These are phyloP conservation scores for Nerophis ophidion DNA, from an alignment of 2,113 vertebrate species.

Conservation along the genomic window DNA sequence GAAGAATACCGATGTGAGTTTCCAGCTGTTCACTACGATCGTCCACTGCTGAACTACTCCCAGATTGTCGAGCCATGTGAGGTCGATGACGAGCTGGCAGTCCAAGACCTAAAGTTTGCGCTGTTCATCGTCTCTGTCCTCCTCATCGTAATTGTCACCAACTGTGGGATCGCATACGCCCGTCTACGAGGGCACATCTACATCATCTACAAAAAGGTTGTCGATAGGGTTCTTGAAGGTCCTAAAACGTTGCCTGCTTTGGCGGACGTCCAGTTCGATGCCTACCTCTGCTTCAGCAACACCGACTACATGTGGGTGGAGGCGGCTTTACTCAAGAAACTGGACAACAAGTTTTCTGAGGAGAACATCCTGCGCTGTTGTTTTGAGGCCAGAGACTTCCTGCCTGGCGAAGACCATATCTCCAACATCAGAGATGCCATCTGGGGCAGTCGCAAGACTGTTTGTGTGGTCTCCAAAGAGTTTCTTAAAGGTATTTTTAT, in stretches of 20 bases:
- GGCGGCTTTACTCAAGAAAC: constrained; percentile 71
- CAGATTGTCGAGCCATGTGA: constrained; percentile 44
- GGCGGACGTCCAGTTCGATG: constrained; percentile 68
- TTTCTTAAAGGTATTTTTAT: constrained; percentile 73
- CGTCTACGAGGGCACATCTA: constrained; percentile 73
- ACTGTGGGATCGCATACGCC: constrained; percentile 43
- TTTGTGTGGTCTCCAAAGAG: constrained; percentile 82
- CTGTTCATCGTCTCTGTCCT: constrained; percentile 63
- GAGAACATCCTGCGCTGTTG: constrained; percentile 78
- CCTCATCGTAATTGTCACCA: constrained; percentile 31
- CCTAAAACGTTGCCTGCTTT: constrained; percentile 1
- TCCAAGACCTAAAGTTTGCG: constrained; percentile 57
- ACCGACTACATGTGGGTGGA: constrained; percentile 85
- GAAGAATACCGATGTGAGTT: constrained; percentile 66
- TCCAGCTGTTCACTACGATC: constrained; percentile 53
- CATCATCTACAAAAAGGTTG: constrained; percentile 69
- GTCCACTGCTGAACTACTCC: constrained; percentile 51
- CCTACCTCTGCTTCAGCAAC: constrained; percentile 81
- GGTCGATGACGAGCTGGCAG: constrained; percentile 51
- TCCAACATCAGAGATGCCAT: constrained; percentile 81
- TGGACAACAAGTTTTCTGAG: constrained; percentile 80
- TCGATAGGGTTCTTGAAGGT: constrained; percentile 43
- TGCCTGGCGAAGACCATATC: constrained; percentile 81
- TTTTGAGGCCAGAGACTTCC: constrained; percentile 89
- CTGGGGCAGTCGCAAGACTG: constrained; percentile 79